Percentiles rank a stretch among this genome's conserved stretches.
These are phyloP conservation scores for Chloroclysta siterata DNA, from an alignment of 2,888 invertebrate species.

Conservation along the genomic window DNA sequence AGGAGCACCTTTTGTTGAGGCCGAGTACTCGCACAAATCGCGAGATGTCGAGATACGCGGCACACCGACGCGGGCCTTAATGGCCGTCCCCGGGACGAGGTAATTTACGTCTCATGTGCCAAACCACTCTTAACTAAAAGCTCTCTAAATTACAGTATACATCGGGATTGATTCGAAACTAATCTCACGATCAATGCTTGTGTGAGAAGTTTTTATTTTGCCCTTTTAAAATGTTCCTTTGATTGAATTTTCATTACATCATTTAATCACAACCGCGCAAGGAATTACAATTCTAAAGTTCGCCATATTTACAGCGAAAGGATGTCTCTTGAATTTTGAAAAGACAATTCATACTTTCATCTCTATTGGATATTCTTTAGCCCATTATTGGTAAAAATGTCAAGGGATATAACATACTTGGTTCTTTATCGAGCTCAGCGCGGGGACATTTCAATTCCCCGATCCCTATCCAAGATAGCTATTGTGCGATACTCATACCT, in stretches of 20 bases:
- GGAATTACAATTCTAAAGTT: background rate
- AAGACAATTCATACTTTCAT: background rate
- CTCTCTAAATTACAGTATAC: constrained; percentile 79
- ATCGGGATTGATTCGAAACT: constrained; percentile 78
- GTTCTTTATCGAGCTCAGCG: constrained; percentile 62
- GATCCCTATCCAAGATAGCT: constrained; percentile 74
- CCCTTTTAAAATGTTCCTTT: constrained; percentile 3
- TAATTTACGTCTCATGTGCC: constrained; percentile 83
- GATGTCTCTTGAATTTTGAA: background rate
- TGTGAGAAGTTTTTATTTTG: constrained; percentile 53
- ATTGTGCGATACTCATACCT: constrained; percentile 72
- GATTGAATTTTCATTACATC: background rate
- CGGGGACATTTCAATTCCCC: constrained; percentile 77
- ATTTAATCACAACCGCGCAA: background rate
- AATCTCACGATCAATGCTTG: constrained; percentile 66
- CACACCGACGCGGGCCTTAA: constrained; percentile 74
- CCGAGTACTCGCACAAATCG: constrained; percentile 75
- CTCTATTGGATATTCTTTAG: background rate
- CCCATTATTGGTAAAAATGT: constrained; percentile 7
- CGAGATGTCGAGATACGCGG: constrained; percentile 78
- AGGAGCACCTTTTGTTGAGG: constrained; percentile 77
- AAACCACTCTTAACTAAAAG: constrained; percentile 82
- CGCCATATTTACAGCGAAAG: background rate
- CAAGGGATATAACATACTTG: constrained; percentile 2
- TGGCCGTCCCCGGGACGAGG: constrained; percentile 74